Base-by-base conservation (phyloP, 2,797 vertebrate species). In the Diceros bicornis region DNA sequence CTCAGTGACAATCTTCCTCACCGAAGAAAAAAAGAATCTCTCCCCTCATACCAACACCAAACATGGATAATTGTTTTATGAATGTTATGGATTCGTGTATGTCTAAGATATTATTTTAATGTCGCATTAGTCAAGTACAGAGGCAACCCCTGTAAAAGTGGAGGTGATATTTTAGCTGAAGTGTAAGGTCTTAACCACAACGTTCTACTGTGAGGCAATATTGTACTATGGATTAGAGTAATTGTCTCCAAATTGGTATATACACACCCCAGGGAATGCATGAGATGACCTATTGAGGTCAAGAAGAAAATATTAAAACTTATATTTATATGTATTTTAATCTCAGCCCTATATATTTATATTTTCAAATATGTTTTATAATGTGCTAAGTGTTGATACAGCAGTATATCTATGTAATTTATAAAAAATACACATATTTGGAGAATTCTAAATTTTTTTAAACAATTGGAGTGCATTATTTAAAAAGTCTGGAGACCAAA, bases 291-390 rank as follows among this genome's bases (percentile, higher is more conserved):
- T 85, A 81, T 6, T 41, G 37, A 82, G 23, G 14, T 83, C 7
- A 97, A 83, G n/a, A 88, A 87, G 6, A 72, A 94, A 93, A 72
- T 72, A 32, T 20, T 85, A 75, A 92, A 96, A 64, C 27, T 50
- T 87, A 25, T 9, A 29, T 62, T 52, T 55, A 55, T 72, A 85
- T 25, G 27, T 34, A 84, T 92, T 83, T 83, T 68, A 52, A 21
- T 84, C 25, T 92, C 20, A 89, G 10, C 13, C 17, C n/a, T 62
- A 18, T 37, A 69, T 59, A 32, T 57, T 83, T 78, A 52, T 66
- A 29, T 68, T 69, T 74, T 95, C 77, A 1, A 90, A 50, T 64
- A 77, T 87, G 20, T 61, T 62, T 32, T 71, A 72, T 47, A 81
- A 84, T 20, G 18, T 75, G 16, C 29, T 66, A 59, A 81, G 4